Evolutionary conservation across 2,797 vertebrate genomes (phyloP).

Genomic region (Emys orbicularis): DNA sequence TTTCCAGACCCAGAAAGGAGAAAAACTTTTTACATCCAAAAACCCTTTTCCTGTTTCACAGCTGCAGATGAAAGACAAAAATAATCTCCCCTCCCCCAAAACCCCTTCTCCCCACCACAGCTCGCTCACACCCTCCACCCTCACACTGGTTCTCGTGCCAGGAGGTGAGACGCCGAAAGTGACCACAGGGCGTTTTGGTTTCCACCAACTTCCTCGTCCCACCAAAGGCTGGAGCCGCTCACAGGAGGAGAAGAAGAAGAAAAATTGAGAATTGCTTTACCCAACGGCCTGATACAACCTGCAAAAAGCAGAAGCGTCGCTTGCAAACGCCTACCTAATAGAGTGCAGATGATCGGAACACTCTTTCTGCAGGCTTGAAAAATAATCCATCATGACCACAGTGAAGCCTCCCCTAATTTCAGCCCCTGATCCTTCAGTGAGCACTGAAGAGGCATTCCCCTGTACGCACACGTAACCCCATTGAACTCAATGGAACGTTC

Average conservation of each 20-base stretch:
- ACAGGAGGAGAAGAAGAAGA: conserved; percentile 9
- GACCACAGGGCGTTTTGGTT: background rate
- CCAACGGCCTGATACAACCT: conserved; percentile 29
- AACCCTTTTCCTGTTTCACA: background rate
- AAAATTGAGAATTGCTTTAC: conserved; percentile 34
- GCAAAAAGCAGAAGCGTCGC: conserved; percentile 9
- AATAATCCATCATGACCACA: background rate
- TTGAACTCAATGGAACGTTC: rapidly evolving
- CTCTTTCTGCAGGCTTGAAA: conserved; percentile 51
- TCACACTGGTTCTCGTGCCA: background rate
- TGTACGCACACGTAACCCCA: background rate
- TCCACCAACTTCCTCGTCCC: conserved; percentile 41
- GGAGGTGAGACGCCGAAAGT: conserved; percentile 6
- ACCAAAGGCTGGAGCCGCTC: background rate
- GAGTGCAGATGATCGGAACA: conserved; percentile 23
- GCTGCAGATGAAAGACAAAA: background rate
- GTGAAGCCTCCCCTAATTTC: background rate
- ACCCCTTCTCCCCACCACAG: background rate
- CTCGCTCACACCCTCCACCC: background rate
- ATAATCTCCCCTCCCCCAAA: background rate
- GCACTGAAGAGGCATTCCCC: background rate
- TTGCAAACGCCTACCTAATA: background rate
- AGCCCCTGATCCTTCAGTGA: rapidly evolving
- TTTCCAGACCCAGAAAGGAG: background rate
- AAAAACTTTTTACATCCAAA: background rate